phyloP scores from a whole-genome alignment of 2,113 vertebrate genomes.

The Formicarius rufipectus region DNA sequence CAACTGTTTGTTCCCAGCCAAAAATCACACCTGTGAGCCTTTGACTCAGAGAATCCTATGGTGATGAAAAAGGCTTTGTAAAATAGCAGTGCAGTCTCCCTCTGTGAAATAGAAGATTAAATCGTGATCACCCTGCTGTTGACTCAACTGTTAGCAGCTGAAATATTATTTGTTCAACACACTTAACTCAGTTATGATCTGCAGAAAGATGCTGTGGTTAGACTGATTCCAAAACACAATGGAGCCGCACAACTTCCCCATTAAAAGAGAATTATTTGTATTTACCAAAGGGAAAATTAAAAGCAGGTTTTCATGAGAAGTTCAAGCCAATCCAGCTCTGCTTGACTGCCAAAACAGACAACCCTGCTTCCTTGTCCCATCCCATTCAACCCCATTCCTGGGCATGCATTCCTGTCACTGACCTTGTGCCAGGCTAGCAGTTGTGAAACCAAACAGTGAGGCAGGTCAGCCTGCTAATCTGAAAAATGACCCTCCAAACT shows the following conservation, averaged over 20 bases:
- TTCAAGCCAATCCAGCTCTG: not conserved
- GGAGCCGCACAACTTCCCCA: not conserved
- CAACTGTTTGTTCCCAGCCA: conserved; percentile 5
- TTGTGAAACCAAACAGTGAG: not conserved
- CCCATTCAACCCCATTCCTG: not conserved
- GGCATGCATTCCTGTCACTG: rapidly evolving
- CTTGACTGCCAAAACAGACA: not conserved
- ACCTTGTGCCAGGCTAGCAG: not conserved
- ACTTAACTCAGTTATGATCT: conserved; percentile 23
- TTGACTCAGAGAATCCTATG: conserved; percentile 29
- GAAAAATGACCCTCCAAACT: not conserved
- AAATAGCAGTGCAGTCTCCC: not conserved
- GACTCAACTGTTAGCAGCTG: conserved; percentile 55
- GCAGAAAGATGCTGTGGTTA: conserved; percentile 30
- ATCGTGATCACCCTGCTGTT: conserved; percentile 50
- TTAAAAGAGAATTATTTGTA: not conserved
- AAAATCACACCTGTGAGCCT: conserved; percentile 51
- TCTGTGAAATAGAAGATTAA: conserved; percentile 35
- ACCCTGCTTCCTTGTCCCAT: not conserved
- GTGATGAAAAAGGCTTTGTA: conserved; percentile 32
- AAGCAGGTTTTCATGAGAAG: not conserved
- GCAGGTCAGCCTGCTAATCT: not conserved
- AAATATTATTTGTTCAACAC: conserved; percentile 61
- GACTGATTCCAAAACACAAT: not conserved
- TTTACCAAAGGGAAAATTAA: conserved; percentile 41